phyloP scores from a whole-genome alignment of 2,797 vertebrate species.

The Hemibagrus guttatus region DNA sequence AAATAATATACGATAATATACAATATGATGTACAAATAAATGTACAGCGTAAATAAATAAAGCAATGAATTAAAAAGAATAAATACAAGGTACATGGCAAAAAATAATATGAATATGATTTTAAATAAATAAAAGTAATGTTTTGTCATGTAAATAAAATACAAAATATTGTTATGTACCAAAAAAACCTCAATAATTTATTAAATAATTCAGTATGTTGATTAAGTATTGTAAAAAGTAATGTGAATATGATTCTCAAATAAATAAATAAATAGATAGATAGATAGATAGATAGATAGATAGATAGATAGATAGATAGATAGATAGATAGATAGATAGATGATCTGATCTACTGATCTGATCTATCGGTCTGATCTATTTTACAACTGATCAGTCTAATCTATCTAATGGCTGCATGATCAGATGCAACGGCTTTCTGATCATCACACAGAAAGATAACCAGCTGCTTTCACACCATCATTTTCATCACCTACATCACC shows the following conservation, averaged over 20 bases:
- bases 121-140: too few species aligned
- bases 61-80: neutral
- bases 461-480: neutral
- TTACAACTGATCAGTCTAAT: neutral
- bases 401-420: neutral
- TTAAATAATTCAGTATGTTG: too few species aligned
- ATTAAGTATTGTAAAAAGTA: neutral
- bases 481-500: too few species aligned
- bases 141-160: neutral
- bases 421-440: too few species aligned
- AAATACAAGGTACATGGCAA: too few species aligned
- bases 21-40: neutral
- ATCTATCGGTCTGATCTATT: neutral
- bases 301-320: neutral
- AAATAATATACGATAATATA: neutral
- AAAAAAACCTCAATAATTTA: too few species aligned
- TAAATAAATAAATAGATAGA: neutral
- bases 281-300: neutral
- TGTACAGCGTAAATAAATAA: neutral
- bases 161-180: too few species aligned
- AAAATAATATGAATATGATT: neutral
- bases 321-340: neutral
- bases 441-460: constrained; percentile 5
- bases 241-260: neutral
- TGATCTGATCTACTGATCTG: too few species aligned